Evolutionary conservation across 2,113 vertebrate genomes (phyloP), one percentile per base, ranked within the genome.

Genomic region (Paramormyrops kingsleyae): DNA sequence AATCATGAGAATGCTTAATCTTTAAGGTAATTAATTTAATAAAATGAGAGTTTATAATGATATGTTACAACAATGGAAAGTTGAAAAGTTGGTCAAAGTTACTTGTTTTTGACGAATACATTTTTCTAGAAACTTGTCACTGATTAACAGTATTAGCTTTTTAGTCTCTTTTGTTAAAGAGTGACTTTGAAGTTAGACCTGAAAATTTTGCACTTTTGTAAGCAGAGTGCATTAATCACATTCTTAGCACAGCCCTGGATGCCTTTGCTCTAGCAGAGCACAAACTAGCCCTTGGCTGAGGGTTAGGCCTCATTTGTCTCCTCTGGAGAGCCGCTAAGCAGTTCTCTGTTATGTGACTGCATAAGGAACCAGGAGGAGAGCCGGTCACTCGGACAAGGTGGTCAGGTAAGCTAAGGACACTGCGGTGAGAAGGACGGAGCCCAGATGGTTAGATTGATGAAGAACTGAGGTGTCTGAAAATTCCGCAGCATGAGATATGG

Each of bases 291-390:
- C 94, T 93, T 94, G 93, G 92, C 91, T 66, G 88, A 91, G 91
- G 94, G 94, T 94, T 94, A 94, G 92, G 89, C 42, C 91, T 94
- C 91, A 95, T 95, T 95, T 94, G 91, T 95, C 94, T 93, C 59
- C 39, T 49, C 59, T 83, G 89, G 87, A 88, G 92, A 90, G 87
- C 92, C 86, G 56, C 83, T 83, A 90, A 92, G 87, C 74, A 89
- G 84, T 53, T 84, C 74, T 83, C 90, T 92, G 90, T 88, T 66
- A 88, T 83, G 87, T 86, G 86, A 92, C 89, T 80, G 44, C 86
- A 70, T 88, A 53, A 52, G 52, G 39, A 86, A 59, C 15, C 24
- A 46, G 74, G 8, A 24, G 21, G 31, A 42, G 77, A 87, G 31
- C 62, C 24, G 74, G 62, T 62, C 13, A 90, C 90, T 83, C 85